These are phyloP conservation scores for Micrasema longulum DNA, from an alignment of 1,140 invertebrate genomes.

Conservation along the genomic window DNA sequence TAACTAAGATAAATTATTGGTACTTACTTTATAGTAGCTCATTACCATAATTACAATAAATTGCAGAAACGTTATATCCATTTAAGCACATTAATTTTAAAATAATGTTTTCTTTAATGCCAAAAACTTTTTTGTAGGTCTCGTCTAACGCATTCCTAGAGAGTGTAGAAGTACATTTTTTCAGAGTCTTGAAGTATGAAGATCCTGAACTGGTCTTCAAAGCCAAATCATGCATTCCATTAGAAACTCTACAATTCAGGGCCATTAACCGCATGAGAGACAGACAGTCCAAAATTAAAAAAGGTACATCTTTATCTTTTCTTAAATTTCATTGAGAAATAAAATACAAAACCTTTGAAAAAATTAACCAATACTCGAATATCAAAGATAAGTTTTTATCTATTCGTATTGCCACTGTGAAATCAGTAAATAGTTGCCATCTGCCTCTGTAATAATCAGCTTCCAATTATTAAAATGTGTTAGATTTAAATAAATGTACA, in stretches of 20 bases:
- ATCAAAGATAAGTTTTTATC: not conserved
- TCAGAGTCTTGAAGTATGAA: constrained; percentile 74
- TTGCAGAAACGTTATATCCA: too few relatives aligned
- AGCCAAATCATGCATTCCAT: constrained; percentile 72
- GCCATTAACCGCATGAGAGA: constrained; percentile 72
- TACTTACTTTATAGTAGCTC: too few relatives aligned
- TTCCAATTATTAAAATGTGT: constrained; percentile 1
- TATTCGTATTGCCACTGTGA: not conserved
- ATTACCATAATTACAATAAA: too few relatives aligned
- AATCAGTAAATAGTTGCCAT: not conserved
- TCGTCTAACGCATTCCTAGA: constrained; percentile 64
- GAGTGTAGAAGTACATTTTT: constrained; percentile 68
- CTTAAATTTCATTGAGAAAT: too few relatives aligned
- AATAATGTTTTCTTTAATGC: too few relatives aligned
- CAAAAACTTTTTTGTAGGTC: constrained; percentile 20
- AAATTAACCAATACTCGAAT: not conserved
- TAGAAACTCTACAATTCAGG: constrained; percentile 70
- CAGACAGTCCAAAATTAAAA: constrained; percentile 71
- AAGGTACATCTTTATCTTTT: constrained; percentile 58
- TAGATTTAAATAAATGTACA: not conserved
- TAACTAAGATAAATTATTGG: too few relatives aligned
- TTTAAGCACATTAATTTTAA: too few relatives aligned
- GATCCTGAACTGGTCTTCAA: constrained; percentile 70
- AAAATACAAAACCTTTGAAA: not conserved
- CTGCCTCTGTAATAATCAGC: not conserved